A percentile compares a stretch with the other conserved stretches of the same genome.
Evolutionary conservation across 2,888 invertebrate species (phyloP).

Genomic region (Schizaphis graminum): DNA sequence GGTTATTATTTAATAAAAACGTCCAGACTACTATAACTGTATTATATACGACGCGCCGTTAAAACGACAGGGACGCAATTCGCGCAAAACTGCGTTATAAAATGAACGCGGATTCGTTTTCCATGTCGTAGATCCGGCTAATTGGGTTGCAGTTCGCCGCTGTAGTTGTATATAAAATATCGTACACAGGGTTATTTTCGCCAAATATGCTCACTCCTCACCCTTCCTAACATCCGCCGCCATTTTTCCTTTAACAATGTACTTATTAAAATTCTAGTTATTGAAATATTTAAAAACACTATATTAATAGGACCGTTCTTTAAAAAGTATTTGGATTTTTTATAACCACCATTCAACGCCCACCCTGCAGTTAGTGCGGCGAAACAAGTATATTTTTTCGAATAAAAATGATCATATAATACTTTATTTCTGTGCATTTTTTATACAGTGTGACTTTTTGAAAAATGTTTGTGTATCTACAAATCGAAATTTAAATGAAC

Average conservation of each 20-base stretch:
- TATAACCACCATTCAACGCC: background rate
- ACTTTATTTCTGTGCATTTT: background rate
- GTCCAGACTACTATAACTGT: background rate
- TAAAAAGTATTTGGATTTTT: background rate
- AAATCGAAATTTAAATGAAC: background rate
- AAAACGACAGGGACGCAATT: background rate
- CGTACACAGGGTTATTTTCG: background rate
- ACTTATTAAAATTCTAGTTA: background rate
- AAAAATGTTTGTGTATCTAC: background rate
- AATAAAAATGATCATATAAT: background rate
- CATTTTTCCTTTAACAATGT: background rate
- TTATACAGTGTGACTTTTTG: background rate
- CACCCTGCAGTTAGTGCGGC: background rate
- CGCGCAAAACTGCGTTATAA: background rate
- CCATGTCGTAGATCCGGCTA: background rate
- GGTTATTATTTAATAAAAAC: constrained; percentile 2
- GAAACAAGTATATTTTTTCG: background rate
- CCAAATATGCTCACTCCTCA: background rate
- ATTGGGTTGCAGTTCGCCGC: background rate
- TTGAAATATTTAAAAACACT: background rate
- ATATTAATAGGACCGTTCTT: background rate
- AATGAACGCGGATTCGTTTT: background rate
- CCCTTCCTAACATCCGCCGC: background rate
- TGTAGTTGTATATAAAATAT: background rate
- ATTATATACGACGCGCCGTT: background rate